phyloP scores from a whole-genome alignment of 2,113 vertebrate species.

The Pundamilia nyererei region DNA sequence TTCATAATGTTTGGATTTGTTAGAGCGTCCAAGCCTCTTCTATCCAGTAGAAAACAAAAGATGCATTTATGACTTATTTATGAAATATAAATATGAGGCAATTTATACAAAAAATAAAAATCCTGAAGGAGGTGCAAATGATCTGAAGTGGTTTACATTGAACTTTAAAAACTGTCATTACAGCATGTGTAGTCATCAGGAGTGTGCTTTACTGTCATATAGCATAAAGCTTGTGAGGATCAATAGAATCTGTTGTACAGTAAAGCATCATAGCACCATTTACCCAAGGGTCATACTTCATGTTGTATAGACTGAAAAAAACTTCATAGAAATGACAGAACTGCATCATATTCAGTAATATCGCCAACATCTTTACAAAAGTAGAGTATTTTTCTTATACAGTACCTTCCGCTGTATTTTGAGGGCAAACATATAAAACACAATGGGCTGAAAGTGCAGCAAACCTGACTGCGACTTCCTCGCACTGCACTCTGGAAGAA shows the following conservation, averaged over 20 bases:
- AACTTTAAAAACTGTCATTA: neutral
- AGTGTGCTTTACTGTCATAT: neutral
- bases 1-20: neutral
- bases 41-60: neutral
- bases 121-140: neutral
- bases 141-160: neutral
- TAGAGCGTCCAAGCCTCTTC: neutral
- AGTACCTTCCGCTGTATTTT: slow-evolving; percentile 2
- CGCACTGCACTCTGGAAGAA: neutral
- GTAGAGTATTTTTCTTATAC: slow-evolving; percentile 24
- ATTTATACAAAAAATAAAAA: slow-evolving; percentile 41
- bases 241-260: neutral
- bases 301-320: neutral
- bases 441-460: neutral
- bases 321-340: neutral
- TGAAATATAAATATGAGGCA: slow-evolving; percentile 57
- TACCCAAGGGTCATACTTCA: slow-evolving; percentile 9
- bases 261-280: slow-evolving; percentile 25
- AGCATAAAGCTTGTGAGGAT: neutral
- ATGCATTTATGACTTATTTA: neutral
- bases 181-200: neutral
- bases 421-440: neutral
- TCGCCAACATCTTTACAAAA: neutral
- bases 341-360: neutral
- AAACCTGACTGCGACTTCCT: neutral